Conservation (phyloP, 2,113 vertebrate genomes). For the Nothobranchius kuhntae region DNA sequence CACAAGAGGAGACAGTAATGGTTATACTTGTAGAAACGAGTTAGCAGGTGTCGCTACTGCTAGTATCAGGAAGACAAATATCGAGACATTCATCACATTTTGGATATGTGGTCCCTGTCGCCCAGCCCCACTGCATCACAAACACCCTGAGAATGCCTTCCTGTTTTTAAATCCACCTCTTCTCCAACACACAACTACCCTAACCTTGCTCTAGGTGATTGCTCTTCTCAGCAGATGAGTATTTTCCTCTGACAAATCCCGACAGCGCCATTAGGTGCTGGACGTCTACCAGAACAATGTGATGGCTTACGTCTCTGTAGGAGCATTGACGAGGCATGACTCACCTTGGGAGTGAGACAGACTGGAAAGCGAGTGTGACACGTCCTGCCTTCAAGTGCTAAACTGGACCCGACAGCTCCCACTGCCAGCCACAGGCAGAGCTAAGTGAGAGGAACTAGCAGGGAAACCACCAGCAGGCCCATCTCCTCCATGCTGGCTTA, state of each 20-base stretch:
- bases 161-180: conserved; percentile 36
- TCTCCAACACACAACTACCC: conserved; percentile 49
- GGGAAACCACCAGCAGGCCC: conserved; percentile 40
- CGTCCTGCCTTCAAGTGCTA: conserved; percentile 65
- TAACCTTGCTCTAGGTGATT: conserved; percentile 66
- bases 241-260: conserved; percentile 64
- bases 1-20: too few species aligned
- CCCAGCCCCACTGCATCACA: too few species aligned
- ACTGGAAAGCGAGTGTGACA: conserved; percentile 65
- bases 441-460: conserved; percentile 47
- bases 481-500: conserved; percentile 24
- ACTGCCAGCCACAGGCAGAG: conserved; percentile 49
- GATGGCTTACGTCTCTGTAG: conserved; percentile 53
- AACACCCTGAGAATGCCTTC: conserved; percentile 33
- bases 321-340: conserved; percentile 64
- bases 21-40: too few species aligned
- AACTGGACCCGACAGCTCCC: conserved; percentile 62
- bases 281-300: conserved; percentile 43
- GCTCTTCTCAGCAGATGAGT: conserved; percentile 49
- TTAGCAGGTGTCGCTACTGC: too few species aligned
- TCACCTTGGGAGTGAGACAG: conserved; percentile 63
- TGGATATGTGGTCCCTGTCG: too few species aligned
- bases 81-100: too few species aligned
- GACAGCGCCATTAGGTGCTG: conserved; percentile 63
- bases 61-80: too few species aligned